phyloP scores from a whole-genome alignment of 1,140 invertebrate genomes.

The Trichonephila clavipes region DNA sequence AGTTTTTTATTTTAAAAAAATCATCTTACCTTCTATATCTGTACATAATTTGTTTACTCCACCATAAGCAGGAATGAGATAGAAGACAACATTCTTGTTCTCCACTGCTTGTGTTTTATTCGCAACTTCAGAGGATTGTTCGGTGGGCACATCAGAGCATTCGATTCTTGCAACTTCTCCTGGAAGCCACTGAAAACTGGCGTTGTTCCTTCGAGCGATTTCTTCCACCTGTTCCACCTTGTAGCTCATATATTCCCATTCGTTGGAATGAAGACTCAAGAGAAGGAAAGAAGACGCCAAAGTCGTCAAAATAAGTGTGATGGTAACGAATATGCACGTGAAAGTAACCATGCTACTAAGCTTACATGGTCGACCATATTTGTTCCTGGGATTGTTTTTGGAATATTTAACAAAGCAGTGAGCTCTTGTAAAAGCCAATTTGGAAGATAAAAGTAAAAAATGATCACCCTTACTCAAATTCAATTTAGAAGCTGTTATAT shows the following conservation, averaged over 20 bases:
- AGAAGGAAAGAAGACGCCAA: slow-evolving; percentile 45
- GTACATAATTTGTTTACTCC: slow-evolving; percentile 58
- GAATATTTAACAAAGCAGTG: neutral
- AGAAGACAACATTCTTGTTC: neutral
- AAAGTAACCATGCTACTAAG: slow-evolving; percentile 62
- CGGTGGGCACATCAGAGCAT: neutral
- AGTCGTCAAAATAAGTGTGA: slow-evolving; percentile 44
- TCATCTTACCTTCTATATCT: slow-evolving; percentile 44
- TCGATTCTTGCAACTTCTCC: slow-evolving; percentile 18
- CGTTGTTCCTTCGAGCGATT: slow-evolving; percentile 9
- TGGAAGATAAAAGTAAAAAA: too few relatives aligned
- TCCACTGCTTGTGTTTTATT: neutral
- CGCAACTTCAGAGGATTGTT: neutral
- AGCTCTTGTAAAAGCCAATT: neutral
- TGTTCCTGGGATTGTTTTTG: neutral
- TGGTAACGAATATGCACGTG: slow-evolving; percentile 64
- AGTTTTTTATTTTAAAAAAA: neutral
- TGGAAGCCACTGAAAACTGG: slow-evolving; percentile 25
- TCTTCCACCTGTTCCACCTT: neutral
- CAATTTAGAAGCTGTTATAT: too few relatives aligned
- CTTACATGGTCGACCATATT: neutral
- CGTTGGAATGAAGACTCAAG: slow-evolving; percentile 55
- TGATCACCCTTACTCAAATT: too few relatives aligned
- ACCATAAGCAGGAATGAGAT: slow-evolving; percentile 56
- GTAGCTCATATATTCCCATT: slow-evolving; percentile 70